Evolutionary conservation across 2,797 vertebrate genomes (phyloP).

Genomic region (Falco novaeseelandiae): DNA sequence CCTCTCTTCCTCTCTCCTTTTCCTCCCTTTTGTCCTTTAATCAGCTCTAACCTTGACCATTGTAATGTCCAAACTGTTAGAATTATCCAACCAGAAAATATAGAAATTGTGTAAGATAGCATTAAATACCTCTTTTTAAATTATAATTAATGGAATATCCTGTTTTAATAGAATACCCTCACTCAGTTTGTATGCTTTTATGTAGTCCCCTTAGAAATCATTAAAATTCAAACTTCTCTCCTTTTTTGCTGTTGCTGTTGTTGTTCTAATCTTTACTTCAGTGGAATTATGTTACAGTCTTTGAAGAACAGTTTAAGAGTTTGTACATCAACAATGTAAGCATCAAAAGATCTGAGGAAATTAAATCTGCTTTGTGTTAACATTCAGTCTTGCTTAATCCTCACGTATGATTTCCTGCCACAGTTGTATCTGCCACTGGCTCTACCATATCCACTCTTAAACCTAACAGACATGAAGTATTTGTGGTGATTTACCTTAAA

Average conservation of each 20-base stretch:
- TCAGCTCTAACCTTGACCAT: not conserved
- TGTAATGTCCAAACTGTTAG: not conserved
- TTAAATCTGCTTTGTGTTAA: not conserved
- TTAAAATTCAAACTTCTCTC: not conserved
- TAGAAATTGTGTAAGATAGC: not conserved
- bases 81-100: not conserved
- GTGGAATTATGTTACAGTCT: not conserved
- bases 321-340: not conserved
- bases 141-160: not conserved
- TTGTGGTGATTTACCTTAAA: not conserved
- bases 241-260: not conserved
- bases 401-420: not conserved
- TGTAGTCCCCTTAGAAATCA: not conserved
- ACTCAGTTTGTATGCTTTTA: not conserved
- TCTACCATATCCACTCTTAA: not conserved
- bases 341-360: not conserved
- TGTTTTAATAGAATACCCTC: not conserved
- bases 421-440: not conserved
- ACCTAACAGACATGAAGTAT: not conserved
- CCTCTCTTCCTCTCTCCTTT: not conserved
- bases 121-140: not conserved
- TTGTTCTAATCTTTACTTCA: not conserved
- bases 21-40: not conserved
- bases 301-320: not conserved
- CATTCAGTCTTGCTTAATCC: not conserved